These are phyloP conservation scores for Diceros bicornis DNA, from an alignment of 2,797 vertebrate genomes.

Conservation along the genomic window DNA sequence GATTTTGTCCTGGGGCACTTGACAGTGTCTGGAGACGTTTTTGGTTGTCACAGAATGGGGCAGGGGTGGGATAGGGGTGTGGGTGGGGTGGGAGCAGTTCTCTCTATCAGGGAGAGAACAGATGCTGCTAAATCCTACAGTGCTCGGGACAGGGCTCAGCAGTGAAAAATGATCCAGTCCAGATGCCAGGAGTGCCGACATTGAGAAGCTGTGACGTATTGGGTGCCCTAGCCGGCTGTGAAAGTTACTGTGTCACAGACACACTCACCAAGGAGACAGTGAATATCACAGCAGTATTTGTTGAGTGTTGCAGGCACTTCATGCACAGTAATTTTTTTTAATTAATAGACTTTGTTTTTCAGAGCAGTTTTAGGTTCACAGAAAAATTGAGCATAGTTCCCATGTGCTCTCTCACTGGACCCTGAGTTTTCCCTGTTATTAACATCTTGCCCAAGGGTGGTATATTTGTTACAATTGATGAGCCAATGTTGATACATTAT, in stretches of 20 bases:
- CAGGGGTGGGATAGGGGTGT: background rate
- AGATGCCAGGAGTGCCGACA: background rate
- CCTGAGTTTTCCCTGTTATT: background rate
- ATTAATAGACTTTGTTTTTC: slow-evolving; percentile 31
- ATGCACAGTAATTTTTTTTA: background rate
- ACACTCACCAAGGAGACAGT: background rate
- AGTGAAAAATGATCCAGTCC: background rate
- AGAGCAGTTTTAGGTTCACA: slow-evolving; percentile 4
- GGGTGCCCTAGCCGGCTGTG: too few relatives aligned
- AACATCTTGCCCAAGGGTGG: background rate
- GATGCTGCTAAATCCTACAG: background rate
- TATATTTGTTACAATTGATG: background rate
- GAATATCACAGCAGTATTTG: background rate
- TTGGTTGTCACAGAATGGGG: background rate
- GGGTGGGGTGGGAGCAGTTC: background rate
- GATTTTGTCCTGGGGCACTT: background rate
- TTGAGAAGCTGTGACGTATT: background rate
- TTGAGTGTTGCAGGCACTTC: background rate
- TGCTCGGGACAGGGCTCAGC: background rate
- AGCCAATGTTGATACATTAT: too few relatives aligned
- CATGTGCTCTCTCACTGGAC: background rate
- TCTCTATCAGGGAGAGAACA: background rate
- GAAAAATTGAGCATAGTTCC: background rate
- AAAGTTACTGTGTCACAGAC: background rate
- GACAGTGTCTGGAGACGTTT: background rate